Evolutionary conservation across 2,113 vertebrate genomes (phyloP).

Genomic region (Gallinago undulata): DNA sequence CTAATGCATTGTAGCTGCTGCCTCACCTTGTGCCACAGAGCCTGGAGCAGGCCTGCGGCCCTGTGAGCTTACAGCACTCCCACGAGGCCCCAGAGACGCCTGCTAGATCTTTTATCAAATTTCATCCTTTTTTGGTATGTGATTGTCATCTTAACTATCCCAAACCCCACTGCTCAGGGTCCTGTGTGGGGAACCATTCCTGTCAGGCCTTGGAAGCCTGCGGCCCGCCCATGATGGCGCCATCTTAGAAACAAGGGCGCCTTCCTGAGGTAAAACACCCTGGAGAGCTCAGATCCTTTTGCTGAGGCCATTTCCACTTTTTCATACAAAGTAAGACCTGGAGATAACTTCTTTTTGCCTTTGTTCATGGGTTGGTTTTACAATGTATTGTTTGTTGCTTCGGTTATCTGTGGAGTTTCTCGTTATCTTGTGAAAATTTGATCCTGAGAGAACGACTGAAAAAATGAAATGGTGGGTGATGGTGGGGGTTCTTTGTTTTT

Average conservation of each 20-base stretch:
- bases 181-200: neutral
- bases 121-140: accelerated
- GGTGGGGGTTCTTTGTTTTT: neutral
- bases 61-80: neutral
- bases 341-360: neutral
- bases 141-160: accelerated
- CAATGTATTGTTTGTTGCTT: neutral
- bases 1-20: accelerated
- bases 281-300: accelerated
- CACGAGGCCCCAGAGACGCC: too few species aligned
- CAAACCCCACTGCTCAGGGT: accelerated
- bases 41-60: neutral
- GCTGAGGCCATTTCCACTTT: accelerated
- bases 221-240: accelerated
- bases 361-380: neutral
- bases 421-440: neutral
- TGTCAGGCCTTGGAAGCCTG: accelerated
- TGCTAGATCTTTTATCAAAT: too few species aligned
- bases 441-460: neutral
- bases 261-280: neutral
- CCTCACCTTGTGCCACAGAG: neutral
- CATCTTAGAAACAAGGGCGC: accelerated
- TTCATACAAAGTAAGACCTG: accelerated
- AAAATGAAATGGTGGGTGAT: neutral
- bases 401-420: neutral